Evolutionary conservation across 1,140 invertebrate species (phyloP).

Genomic region (Drosophila nannoptera): DNA sequence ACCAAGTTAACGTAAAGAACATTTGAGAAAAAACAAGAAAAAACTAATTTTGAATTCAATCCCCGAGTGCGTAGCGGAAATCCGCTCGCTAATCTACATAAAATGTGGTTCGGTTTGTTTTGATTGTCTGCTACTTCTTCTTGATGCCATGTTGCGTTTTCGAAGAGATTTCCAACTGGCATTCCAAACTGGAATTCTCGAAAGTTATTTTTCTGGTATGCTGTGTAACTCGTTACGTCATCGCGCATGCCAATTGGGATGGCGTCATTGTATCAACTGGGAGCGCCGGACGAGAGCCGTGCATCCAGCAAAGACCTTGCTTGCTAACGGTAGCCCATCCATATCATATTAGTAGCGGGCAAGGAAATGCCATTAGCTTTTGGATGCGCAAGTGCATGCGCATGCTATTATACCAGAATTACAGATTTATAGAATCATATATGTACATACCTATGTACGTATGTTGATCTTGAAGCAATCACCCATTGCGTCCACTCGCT

Average conservation of each 20-base stretch:
- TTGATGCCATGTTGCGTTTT: conserved; percentile 3
- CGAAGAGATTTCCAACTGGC: conserved; percentile 6
- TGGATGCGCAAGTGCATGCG: background rate
- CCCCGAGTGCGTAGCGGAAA: conserved; percentile 40
- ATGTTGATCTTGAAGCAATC: conserved; percentile 26
- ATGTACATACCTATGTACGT: background rate
- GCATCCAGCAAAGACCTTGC: background rate
- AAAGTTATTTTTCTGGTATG: conserved; percentile 9
- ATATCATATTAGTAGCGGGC: background rate
- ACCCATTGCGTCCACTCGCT: conserved; percentile 40
- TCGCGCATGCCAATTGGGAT: conserved; percentile 24
- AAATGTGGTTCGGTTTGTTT: conserved; percentile 38
- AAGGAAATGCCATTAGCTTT: background rate
- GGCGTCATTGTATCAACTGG: conserved; percentile 49
- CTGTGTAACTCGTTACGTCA: conserved; percentile 58
- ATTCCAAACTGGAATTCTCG: conserved; percentile 14
- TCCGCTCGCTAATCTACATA: conserved; percentile 54
- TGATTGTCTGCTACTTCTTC: conserved; percentile 8
- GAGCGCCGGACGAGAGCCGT: conserved; percentile 8
- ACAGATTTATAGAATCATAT: background rate
- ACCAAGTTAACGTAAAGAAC: background rate
- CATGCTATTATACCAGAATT: background rate
- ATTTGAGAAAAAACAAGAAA: background rate
- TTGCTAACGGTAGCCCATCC: background rate
- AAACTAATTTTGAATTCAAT: background rate